Evolutionary conservation across 2,113 vertebrate species (phyloP).

Genomic region (Triplophysa rosa): DNA sequence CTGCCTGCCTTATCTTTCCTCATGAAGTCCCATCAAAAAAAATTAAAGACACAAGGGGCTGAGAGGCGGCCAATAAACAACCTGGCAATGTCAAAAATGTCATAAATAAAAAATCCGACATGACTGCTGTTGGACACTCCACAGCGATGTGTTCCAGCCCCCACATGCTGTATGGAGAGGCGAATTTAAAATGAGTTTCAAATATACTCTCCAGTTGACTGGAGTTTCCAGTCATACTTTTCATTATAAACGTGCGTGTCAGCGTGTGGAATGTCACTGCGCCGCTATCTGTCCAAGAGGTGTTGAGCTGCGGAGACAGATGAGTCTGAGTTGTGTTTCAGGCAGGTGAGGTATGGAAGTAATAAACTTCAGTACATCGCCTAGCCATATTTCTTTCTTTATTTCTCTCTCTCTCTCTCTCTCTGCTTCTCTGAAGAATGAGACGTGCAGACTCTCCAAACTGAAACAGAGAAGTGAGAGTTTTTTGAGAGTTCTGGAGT

Average conservation of each 20-base stretch:
- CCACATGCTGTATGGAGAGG: conserved; percentile 57
- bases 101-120: conserved; percentile 62
- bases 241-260: conserved; percentile 33
- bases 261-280: neutral
- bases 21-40: conserved; percentile 56
- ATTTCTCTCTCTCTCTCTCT: conserved; percentile 8
- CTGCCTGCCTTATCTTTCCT: conserved; percentile 42
- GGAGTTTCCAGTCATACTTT: conserved; percentile 51
- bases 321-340: conserved; percentile 43
- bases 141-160: conserved; percentile 40
- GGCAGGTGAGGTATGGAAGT: conserved; percentile 28
- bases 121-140: conserved; percentile 57
- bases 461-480: neutral
- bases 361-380: conserved; percentile 32
- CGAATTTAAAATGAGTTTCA: conserved; percentile 51
- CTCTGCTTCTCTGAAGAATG: neutral
- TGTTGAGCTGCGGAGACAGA: conserved; percentile 39
- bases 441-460: neutral
- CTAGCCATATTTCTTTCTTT: neutral
- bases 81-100: conserved; percentile 56
- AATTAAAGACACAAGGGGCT: conserved; percentile 57
- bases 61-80: conserved; percentile 58
- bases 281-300: conserved; percentile 19
- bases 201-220: conserved; percentile 33
- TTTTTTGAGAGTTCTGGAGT: neutral